Conservation (phyloP, 2,113 vertebrate genomes). For the Galeopterus variegatus region DNA sequence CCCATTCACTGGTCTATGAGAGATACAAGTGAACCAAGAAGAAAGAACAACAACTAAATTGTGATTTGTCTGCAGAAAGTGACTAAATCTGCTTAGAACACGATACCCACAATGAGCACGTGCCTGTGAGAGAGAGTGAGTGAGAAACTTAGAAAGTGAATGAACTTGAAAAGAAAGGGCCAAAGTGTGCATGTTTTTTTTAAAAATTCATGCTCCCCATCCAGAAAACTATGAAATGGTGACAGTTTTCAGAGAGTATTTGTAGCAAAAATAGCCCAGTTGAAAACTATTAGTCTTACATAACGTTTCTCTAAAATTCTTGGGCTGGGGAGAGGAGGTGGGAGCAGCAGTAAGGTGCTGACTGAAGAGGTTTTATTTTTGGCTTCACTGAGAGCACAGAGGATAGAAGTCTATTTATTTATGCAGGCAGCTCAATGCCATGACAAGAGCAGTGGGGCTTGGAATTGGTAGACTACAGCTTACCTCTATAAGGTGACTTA, state of each 20-base stretch:
- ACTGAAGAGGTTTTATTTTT: conserved; percentile 9
- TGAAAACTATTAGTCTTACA: conserved; percentile 9
- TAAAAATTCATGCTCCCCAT: neutral
- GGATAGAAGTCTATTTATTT: conserved; percentile 1
- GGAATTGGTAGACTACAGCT: neutral
- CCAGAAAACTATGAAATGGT: neutral
- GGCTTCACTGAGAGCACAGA: neutral
- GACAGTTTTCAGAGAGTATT: neutral
- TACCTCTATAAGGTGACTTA: neutral
- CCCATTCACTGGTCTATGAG: neutral
- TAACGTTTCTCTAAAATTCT: neutral
- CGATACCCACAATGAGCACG: accelerated
- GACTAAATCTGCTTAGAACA: neutral
- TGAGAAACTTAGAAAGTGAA: neutral
- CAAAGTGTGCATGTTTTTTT: neutral
- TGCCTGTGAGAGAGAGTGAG: neutral
- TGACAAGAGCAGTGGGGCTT: neutral
- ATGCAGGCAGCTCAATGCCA: neutral
- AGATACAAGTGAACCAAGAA: neutral
- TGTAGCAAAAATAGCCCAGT: neutral
- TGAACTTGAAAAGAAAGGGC: neutral
- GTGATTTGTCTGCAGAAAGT: neutral
- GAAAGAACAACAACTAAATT: neutral
- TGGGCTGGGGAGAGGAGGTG: neutral
- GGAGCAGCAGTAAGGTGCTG: neutral